Evolutionary conservation across 64 coral and sea anemone species (phyloP).

Genomic region (Dendronephthya gigantea): DNA sequence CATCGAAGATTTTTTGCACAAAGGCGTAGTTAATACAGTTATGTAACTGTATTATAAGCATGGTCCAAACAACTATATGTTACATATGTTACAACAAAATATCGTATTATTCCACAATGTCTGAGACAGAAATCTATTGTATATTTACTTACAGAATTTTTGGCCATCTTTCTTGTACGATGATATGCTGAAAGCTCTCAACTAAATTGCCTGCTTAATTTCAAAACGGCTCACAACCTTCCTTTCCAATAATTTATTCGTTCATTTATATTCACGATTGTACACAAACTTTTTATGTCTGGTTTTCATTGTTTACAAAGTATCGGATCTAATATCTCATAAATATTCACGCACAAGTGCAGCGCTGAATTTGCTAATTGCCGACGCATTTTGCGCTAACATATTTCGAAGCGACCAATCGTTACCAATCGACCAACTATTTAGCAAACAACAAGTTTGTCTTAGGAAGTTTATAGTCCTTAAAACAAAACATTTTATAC

Average conservation of each 20-base stretch:
- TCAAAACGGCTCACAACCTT: neutral
- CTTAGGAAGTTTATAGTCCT: no score
- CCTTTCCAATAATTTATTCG: neutral
- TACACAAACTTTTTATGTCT: neutral
- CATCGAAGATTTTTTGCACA: neutral
- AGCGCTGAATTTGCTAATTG: neutral
- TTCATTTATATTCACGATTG: constrained; percentile 2
- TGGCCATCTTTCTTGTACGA: neutral
- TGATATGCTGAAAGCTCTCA: no score
- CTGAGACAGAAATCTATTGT: neutral
- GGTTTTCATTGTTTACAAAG: no score
- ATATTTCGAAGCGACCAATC: no score
- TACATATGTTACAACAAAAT: neutral
- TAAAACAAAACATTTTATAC: no score
- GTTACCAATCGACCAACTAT: neutral
- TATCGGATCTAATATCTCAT: no score
- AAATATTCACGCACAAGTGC: neutral
- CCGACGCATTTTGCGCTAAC: neutral
- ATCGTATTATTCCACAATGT: neutral
- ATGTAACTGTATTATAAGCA: neutral
- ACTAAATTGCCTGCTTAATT: no score
- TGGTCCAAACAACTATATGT: neutral
- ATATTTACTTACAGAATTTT: neutral
- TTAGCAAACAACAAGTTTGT: neutral
- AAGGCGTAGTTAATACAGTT: neutral